Conservation (phyloP, 2,888 invertebrate species). For the Hetaerina titia region DNA sequence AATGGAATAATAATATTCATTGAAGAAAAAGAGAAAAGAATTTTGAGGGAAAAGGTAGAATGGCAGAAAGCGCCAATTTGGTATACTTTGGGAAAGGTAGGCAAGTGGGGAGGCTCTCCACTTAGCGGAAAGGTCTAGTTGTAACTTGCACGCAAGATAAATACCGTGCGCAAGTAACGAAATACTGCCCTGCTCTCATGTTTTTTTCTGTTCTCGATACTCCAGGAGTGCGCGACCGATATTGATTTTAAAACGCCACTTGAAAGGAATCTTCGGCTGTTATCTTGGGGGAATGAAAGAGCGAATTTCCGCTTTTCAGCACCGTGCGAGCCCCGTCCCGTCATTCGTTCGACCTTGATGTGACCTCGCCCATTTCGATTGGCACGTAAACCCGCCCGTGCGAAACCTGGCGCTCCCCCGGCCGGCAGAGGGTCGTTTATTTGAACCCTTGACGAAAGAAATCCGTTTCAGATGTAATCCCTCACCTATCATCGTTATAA, state of each 20-base stretch:
- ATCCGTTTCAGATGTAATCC: too few relatives aligned
- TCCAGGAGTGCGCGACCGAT: not conserved
- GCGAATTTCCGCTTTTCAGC: not conserved
- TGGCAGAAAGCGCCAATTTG: too few relatives aligned
- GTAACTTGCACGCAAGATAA: not conserved
- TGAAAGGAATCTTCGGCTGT: conserved; percentile 18
- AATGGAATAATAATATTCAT: too few relatives aligned
- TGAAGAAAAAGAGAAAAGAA: too few relatives aligned
- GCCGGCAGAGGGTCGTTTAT: too few relatives aligned
- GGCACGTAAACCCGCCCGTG: not conserved
- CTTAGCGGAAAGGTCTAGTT: too few relatives aligned
- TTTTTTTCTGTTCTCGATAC: not conserved
- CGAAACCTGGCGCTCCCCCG: too few relatives aligned
- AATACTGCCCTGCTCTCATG: not conserved
- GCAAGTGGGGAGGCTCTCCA: too few relatives aligned
- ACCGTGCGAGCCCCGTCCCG: not conserved
- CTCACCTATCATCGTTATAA: too few relatives aligned
- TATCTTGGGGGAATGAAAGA: not conserved
- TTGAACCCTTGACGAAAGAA: too few relatives aligned
- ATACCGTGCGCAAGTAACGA: not conserved
- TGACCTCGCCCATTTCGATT: conserved; percentile 2
- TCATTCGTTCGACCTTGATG: conserved; percentile 44
- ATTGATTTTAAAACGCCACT: conserved; percentile 29
- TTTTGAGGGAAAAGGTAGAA: too few relatives aligned
- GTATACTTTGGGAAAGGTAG: too few relatives aligned